Conservation (phyloP, 1,140 invertebrate genomes). For the Leptinotarsa lineolata region DNA sequence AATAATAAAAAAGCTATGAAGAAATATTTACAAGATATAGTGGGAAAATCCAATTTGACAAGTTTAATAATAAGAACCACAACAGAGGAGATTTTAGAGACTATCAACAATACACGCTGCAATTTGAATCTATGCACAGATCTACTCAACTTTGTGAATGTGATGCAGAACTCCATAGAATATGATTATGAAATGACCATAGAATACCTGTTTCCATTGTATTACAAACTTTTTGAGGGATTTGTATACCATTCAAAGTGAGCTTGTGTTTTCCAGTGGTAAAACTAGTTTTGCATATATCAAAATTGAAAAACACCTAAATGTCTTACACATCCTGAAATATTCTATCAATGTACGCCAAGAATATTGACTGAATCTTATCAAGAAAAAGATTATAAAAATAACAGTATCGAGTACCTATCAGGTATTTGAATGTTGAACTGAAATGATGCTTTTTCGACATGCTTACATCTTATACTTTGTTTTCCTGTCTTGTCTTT, state of each 20-base stretch:
- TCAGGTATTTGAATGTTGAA: too few species aligned
- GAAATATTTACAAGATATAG: slow-evolving; percentile 39
- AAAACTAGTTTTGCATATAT: too few species aligned
- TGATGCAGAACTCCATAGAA: slow-evolving; percentile 31
- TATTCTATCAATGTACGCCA: too few species aligned
- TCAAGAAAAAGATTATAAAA: too few species aligned
- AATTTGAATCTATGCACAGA: slow-evolving; percentile 35
- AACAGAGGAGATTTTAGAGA: slow-evolving; percentile 40
- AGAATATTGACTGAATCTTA: too few species aligned
- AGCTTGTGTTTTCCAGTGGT: not conserved
- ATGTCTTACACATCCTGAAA: too few species aligned
- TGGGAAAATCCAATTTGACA: slow-evolving; percentile 31
- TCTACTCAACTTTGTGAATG: slow-evolving; percentile 37
- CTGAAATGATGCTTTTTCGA: too few species aligned
- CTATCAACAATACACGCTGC: slow-evolving; percentile 53
- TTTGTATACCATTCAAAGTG: slow-evolving; percentile 36
- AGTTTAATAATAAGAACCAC: slow-evolving; percentile 31
- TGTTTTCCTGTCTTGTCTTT: too few species aligned
- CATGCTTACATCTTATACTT: too few species aligned
- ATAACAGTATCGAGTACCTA: too few species aligned
- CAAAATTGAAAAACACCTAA: too few species aligned
- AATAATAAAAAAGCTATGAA: slow-evolving; percentile 38
- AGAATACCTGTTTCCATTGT: slow-evolving; percentile 35
- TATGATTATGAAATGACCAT: slow-evolving; percentile 32
- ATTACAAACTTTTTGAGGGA: slow-evolving; percentile 33